phyloP scores from a whole-genome alignment of 2,113 vertebrate species.

The Microtus oregoni region DNA sequence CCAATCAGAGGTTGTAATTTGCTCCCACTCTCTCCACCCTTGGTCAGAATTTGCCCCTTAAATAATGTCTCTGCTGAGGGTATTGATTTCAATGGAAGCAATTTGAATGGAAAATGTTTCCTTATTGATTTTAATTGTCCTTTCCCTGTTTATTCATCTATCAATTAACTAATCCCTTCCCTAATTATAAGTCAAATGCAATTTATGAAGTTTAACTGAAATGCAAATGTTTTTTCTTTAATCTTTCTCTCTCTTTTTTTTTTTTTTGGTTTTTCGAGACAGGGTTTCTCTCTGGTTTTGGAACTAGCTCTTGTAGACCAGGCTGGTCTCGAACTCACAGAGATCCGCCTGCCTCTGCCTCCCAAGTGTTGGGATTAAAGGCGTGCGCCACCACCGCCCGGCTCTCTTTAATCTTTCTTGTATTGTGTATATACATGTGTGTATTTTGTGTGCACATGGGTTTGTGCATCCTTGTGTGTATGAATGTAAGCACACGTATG shows the following conservation, averaged over 20 bases:
- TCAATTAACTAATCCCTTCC: background rate
- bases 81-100: background rate
- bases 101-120: background rate
- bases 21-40: background rate
- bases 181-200: background rate
- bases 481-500: background rate
- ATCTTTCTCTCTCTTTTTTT: no score
- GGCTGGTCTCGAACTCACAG: no score
- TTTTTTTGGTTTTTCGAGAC: no score
- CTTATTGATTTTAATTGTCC: constrained; percentile 9
- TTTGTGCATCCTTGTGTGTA: background rate
- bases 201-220: background rate
- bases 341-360: no score
- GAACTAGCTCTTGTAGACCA: no score
- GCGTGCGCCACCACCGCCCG: no score
- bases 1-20: constrained; percentile 1
- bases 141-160: background rate
- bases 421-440: background rate
- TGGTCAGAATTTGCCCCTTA: background rate
- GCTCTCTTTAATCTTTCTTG: no score
- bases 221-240: background rate
- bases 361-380: no score
- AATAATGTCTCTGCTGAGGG: background rate
- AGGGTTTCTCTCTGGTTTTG: no score
- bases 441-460: background rate